These are phyloP conservation scores for Heliothis subflexa DNA, from an alignment of 1,140 invertebrate genomes.

Conservation along the genomic window DNA sequence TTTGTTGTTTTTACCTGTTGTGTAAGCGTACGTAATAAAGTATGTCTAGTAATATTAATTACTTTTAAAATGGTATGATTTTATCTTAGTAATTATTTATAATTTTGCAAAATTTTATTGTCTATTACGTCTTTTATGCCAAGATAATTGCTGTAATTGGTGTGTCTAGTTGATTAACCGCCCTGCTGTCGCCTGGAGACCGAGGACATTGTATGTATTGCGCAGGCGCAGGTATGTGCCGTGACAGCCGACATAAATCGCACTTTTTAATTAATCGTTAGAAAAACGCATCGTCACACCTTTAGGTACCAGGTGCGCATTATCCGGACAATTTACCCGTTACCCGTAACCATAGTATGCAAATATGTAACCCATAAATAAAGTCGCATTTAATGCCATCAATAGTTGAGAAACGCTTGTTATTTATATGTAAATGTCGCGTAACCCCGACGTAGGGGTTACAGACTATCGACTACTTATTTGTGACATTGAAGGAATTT, in stretches of 20 bases:
- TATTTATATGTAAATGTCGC: slow-evolving; percentile 81
- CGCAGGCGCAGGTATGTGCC: neutral
- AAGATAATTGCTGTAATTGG: slow-evolving; percentile 29
- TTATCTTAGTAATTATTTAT: slow-evolving; percentile 16
- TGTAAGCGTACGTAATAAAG: neutral
- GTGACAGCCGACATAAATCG: neutral
- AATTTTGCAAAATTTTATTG: slow-evolving; percentile 9
- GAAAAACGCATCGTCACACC: slow-evolving; percentile 51
- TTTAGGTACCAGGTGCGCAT: slow-evolving; percentile 41
- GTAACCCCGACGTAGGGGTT: slow-evolving; percentile 65
- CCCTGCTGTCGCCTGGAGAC: neutral
- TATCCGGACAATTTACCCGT: slow-evolving; percentile 28
- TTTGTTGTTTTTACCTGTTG: neutral
- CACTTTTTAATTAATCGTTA: slow-evolving; percentile 40
- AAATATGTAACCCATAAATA: slow-evolving; percentile 67
- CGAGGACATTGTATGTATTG: neutral
- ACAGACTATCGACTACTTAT: slow-evolving; percentile 57
- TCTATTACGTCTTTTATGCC: slow-evolving; percentile 14
- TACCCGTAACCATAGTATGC: slow-evolving; percentile 53
- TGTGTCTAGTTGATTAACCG: slow-evolving; percentile 11
- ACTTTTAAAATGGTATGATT: neutral
- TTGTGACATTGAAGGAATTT: slow-evolving; percentile 71
- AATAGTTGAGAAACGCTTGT: slow-evolving; percentile 78
- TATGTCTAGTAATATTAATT: neutral
- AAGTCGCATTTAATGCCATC: slow-evolving; percentile 61